Base-by-base conservation (phyloP, 2,113 vertebrate species). In the Lasiurus borealis region DNA sequence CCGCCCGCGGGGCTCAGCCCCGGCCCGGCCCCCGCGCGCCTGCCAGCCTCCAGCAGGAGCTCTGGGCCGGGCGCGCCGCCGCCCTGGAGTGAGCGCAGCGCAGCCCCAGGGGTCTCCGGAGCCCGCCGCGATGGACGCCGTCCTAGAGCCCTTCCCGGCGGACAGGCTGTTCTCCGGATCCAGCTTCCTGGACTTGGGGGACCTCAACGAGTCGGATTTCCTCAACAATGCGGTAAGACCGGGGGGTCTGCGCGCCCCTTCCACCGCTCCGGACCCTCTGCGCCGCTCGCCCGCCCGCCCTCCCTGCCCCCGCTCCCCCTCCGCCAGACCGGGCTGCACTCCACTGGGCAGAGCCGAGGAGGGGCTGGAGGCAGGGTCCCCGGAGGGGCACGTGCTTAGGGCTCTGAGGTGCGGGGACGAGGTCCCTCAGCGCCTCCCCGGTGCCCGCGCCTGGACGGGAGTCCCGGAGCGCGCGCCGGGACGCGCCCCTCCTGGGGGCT, bases 171-270 rank as follows among this genome's bases (percentile, higher is more conserved):
- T 99, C 96, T 98, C 99, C 7, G 98, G 98, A 96, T 97, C 98
- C 97, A 98, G 98, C 96, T 99, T 99, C 96, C 98, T 99, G 98
- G 99, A 99, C 97, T 97, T 99, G 93, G 98, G 99, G 93, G 99
- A 99, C 80, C 98, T 99, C 97, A 99, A 98, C 97, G 99, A 99
- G 97, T 98, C 98, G 73, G 99, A 99, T 97, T 99, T 99, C 95
- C 98, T 99, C 97, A 98, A 97, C 97, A 99, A 98, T 98, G 98
- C 99, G 98, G 99, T 99, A 98, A 97, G 96, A 75, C 6, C 6
- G 19, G 44, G 66, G 86, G 91, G 80, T 90, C 93, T 54, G 48
- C 34, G 68, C n/a, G 82, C 87, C 62, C 11, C n/a, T 54, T 5
- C 77, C 71, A 31, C 80, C 92, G 3, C 71, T 80, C 85, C 13